A percentile compares a stretch with the other conserved stretches of the same genome.
phyloP scores from a whole-genome alignment of 2,888 invertebrate genomes.

The Amphipoea oculea region DNA sequence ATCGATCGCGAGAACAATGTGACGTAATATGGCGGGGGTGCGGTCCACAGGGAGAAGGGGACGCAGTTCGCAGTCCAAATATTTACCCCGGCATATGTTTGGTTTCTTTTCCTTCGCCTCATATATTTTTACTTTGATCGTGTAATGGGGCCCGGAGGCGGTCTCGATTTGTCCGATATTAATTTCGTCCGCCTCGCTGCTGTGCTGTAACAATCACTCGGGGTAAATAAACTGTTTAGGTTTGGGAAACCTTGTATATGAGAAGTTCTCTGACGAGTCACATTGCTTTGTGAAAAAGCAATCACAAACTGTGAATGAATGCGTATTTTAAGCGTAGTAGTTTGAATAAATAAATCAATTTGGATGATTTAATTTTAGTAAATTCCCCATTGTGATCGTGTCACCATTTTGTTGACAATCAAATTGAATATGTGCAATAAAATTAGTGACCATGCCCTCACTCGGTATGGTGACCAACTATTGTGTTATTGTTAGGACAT shows the following conservation, averaged over 20 bases:
- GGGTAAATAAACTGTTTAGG: conserved; percentile 73
- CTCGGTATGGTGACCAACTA: conserved; percentile 51
- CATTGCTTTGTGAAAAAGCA: conserved; percentile 14
- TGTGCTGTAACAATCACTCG: conserved; percentile 71
- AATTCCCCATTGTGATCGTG: conserved; percentile 53
- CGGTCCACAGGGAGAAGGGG: conserved; percentile 72
- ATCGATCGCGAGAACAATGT: conserved; percentile 89
- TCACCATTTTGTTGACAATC: conserved; percentile 62
- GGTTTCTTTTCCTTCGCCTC: conserved; percentile 90
- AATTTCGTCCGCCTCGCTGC: conserved; percentile 79
- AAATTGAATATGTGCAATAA: conserved; percentile 69
- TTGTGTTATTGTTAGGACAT: conserved; percentile 17
- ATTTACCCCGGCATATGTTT: conserved; percentile 89
- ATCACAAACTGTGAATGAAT: conserved; percentile 8
- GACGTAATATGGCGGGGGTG: conserved; percentile 84
- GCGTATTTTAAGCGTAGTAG: conserved; percentile 13
- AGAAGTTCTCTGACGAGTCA: conserved; percentile 10
- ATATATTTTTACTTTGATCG: conserved; percentile 90
- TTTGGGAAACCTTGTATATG: conserved; percentile 58
- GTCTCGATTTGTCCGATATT: conserved; percentile 86
- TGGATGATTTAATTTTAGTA: conserved; percentile 49
- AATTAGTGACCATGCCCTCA: conserved; percentile 64
- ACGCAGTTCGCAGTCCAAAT: conserved; percentile 83
- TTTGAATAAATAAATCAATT: conserved; percentile 50
- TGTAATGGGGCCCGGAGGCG: conserved; percentile 86